phyloP scores from a whole-genome alignment of 2,888 invertebrate genomes.

The Melieria picta region DNA sequence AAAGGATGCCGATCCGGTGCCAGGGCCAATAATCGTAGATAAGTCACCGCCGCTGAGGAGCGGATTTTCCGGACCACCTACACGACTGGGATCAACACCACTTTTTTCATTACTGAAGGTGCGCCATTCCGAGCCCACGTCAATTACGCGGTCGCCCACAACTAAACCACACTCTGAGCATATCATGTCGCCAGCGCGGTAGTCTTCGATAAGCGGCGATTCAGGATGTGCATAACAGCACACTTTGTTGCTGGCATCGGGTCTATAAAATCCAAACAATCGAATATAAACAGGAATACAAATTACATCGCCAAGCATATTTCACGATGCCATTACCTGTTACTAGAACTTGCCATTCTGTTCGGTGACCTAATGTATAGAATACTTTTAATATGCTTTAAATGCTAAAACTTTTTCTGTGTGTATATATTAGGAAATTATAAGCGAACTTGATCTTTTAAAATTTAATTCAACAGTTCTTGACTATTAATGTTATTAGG shows the following conservation, averaged over 20 bases:
- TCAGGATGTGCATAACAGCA: constrained; percentile 96
- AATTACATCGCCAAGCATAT: too few species aligned
- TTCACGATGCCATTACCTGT: too few species aligned
- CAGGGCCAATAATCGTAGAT: constrained; percentile 91
- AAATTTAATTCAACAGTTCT: too few species aligned
- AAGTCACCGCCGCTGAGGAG: constrained; percentile 94
- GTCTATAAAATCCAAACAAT: constrained; percentile 63
- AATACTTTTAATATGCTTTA: too few species aligned
- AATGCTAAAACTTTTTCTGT: too few species aligned
- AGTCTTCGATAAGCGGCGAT: constrained; percentile 96
- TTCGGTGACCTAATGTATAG: too few species aligned
- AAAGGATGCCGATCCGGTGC: constrained; percentile 83
- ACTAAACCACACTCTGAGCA: constrained; percentile 99
- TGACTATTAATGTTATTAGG: too few species aligned
- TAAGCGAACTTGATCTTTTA: too few species aligned
- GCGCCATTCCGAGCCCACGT: constrained; percentile 99
- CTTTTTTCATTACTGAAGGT: constrained; percentile 99
- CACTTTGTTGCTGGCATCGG: constrained; percentile 78
- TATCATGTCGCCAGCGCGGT: constrained; percentile 95
- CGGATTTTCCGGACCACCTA: constrained; percentile 99
- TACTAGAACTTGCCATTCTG: too few species aligned
- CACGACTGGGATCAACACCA: constrained; percentile 98
- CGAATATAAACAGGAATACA: too few species aligned
- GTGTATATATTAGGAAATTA: too few species aligned
- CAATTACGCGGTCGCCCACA: constrained; percentile 98